Evolutionary conservation across 2,113 vertebrate species (phyloP).

Genomic region (Ophiodon elongatus): DNA sequence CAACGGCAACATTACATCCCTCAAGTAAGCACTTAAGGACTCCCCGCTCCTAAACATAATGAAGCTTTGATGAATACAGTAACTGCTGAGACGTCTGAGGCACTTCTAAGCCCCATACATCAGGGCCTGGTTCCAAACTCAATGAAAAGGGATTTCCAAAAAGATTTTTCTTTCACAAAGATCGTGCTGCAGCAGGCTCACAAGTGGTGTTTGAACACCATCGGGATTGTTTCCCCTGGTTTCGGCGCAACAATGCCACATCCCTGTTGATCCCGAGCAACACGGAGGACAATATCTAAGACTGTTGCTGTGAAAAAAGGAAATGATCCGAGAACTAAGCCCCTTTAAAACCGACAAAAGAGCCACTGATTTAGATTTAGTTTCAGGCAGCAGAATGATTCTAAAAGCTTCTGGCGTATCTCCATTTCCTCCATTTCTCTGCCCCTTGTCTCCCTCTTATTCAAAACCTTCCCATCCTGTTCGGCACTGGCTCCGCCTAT

Average conservation of each 20-base stretch:
- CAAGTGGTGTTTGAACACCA: slow-evolving; percentile 37
- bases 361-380: slow-evolving; percentile 24
- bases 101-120: slow-evolving; percentile 40
- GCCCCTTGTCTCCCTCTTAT: not conserved
- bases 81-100: slow-evolving; percentile 33
- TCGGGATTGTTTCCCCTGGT: slow-evolving; percentile 36
- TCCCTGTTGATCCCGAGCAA: slow-evolving; percentile 16
- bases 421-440: not conserved
- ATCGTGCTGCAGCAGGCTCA: slow-evolving; percentile 26
- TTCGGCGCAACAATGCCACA: slow-evolving; percentile 28
- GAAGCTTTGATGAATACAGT: slow-evolving; percentile 50
- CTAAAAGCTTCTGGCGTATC: not conserved
- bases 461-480: slow-evolving; percentile 31
- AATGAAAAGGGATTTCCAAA: slow-evolving; percentile 21
- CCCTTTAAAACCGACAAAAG: slow-evolving; percentile 8
- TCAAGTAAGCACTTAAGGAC: slow-evolving; percentile 59
- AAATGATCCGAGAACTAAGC: slow-evolving; percentile 29
- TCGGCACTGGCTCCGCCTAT: slow-evolving; percentile 31
- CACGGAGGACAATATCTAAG: slow-evolving; percentile 10
- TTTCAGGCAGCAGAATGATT: slow-evolving; percentile 7
- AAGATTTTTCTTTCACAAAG: slow-evolving; percentile 1
- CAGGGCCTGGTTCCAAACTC: slow-evolving; percentile 4
- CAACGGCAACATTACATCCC: slow-evolving; percentile 63
- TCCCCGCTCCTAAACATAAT: slow-evolving; percentile 56
- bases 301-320: slow-evolving; percentile 5